Percentiles rank a stretch among this genome's conserved stretches.
phyloP scores from a whole-genome alignment of 2,888 invertebrate species.

The Prenolepis imparis region DNA sequence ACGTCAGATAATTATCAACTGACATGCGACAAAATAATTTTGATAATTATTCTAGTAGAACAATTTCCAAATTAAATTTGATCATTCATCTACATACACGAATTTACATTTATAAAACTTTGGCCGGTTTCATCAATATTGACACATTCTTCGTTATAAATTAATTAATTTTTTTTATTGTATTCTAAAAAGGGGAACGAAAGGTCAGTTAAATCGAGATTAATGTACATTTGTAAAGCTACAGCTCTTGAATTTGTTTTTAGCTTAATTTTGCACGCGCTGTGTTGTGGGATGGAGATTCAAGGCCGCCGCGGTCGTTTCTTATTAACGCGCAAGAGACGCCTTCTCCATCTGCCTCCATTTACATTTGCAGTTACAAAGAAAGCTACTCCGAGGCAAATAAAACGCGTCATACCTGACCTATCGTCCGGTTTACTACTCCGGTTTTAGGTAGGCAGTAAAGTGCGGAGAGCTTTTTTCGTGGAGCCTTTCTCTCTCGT shows the following conservation, averaged over 20 bases:
- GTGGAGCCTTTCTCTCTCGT: slow-evolving; percentile 13
- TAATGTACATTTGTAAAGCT: background rate
- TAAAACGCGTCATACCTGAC: slow-evolving; percentile 63
- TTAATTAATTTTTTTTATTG: background rate
- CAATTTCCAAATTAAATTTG: background rate
- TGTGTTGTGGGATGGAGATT: background rate
- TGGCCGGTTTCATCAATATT: background rate
- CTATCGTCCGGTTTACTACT: slow-evolving; percentile 62
- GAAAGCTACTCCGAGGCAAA: slow-evolving; percentile 61
- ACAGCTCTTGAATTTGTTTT: background rate
- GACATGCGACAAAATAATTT: background rate
- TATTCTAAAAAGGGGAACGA: background rate
- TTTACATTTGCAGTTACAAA: slow-evolving; percentile 65
- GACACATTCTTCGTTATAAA: background rate
- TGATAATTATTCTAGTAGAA: background rate
- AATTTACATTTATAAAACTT: background rate
- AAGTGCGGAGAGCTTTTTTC: slow-evolving; percentile 53
- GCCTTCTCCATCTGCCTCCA: slow-evolving; percentile 39
- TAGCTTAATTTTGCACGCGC: background rate
- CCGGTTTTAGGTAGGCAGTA: slow-evolving; percentile 55
- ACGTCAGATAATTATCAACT: background rate
- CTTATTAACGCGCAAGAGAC: slow-evolving; percentile 52
- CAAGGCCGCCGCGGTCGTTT: slow-evolving; percentile 22
- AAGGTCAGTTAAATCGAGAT: background rate
- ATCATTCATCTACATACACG: background rate